Conservation (phyloP, 2,113 vertebrate species). For the Procapra przewalskii region DNA sequence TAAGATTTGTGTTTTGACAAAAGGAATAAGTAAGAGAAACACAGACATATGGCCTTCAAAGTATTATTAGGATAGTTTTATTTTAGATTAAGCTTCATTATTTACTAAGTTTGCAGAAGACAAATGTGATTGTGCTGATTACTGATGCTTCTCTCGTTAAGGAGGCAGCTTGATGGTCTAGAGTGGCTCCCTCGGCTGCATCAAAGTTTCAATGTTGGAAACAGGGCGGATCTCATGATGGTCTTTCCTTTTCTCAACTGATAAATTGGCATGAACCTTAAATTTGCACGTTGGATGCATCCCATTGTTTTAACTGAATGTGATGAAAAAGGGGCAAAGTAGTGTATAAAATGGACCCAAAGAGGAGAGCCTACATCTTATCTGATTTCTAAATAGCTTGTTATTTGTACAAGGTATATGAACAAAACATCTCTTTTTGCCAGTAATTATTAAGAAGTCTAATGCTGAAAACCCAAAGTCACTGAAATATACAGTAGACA, state of each 20-base stretch:
- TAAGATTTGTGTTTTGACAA: constrained; percentile 83
- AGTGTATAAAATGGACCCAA: constrained; percentile 65
- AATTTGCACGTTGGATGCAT: constrained; percentile 66
- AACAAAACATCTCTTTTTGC: constrained; percentile 32
- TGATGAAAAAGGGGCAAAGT: constrained; percentile 66
- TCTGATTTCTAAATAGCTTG: constrained; percentile 64
- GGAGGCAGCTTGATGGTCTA: constrained; percentile 72
- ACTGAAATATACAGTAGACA: constrained; percentile 49
- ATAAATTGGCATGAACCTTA: constrained; percentile 73
- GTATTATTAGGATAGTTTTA: constrained; percentile 79
- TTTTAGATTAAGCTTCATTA: constrained; percentile 78
- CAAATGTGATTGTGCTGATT: constrained; percentile 72
- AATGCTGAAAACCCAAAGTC: constrained; percentile 49
- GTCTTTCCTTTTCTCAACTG: constrained; percentile 60
- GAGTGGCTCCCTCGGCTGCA: constrained; percentile 57
- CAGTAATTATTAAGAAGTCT: constrained; percentile 65
- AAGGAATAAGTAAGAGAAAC: constrained; percentile 74
- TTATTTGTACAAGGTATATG: constrained; percentile 61
- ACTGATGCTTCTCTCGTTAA: constrained; percentile 66
- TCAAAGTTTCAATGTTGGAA: constrained; percentile 73
- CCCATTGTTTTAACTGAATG: constrained; percentile 74
- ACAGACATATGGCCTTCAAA: constrained; percentile 74
- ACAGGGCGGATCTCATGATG: constrained; percentile 34
- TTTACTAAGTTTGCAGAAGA: constrained; percentile 76
- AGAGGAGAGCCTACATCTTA: constrained; percentile 51